A percentile compares a stretch with the other conserved stretches of the same genome.
Conservation (phyloP, 2,113 vertebrate species). For the human (Homo sapiens) region DNA sequence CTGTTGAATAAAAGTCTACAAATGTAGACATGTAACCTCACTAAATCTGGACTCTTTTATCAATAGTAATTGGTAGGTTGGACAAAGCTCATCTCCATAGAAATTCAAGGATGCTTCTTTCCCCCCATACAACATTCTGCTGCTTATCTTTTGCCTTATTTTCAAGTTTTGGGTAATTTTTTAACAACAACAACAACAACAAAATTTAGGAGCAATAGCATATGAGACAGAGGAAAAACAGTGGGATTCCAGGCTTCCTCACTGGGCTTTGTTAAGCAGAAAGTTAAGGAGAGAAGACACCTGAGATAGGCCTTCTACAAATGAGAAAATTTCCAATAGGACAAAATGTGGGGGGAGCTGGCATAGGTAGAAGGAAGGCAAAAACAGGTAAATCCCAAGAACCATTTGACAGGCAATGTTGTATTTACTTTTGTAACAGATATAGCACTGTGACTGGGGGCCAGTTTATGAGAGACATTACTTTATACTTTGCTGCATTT, state of each 20-base stretch:
- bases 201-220: not conserved
- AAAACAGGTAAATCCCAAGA: not conserved
- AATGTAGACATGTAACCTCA: not conserved
- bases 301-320: not conserved
- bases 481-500: not conserved
- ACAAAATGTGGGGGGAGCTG: not conserved
- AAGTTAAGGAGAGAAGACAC: not conserved
- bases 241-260: not conserved
- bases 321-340: not conserved
- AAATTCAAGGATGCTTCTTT: not conserved
- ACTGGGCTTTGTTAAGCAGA: not conserved
- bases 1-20: conserved; percentile 8
- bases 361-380: not conserved
- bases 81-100: not conserved
- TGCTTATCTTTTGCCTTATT: not conserved
- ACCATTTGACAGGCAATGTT: not conserved
- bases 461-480: not conserved
- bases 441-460: not conserved
- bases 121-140: not conserved
- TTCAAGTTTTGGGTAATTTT: not conserved
- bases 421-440: not conserved
- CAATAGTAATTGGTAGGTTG: not conserved
- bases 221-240: not conserved
- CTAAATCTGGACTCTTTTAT: not conserved
- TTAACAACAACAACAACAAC: not conserved